Percentiles rank a stretch among this genome's conserved stretches.
Conservation (phyloP, 2,797 vertebrate genomes). For the Cynopterus sphinx region DNA sequence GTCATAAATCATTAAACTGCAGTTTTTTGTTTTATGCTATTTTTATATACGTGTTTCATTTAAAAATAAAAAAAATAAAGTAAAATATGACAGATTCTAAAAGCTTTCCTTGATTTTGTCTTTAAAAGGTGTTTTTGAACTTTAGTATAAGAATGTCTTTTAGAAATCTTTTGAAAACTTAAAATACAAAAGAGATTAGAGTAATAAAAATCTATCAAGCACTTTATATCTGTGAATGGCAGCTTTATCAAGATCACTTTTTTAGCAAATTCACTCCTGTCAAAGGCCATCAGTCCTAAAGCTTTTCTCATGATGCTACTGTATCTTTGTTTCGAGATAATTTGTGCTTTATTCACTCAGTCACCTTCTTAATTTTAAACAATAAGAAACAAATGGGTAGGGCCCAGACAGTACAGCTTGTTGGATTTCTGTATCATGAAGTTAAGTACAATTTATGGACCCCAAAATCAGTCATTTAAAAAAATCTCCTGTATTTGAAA, state of each 20-base stretch:
- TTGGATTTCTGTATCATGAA: too few species aligned
- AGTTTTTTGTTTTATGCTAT: background rate
- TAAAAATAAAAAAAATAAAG: background rate
- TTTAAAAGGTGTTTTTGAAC: background rate
- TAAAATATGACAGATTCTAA: background rate
- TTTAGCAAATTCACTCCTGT: conserved; percentile 1
- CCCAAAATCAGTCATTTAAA: too few species aligned
- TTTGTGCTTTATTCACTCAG: background rate
- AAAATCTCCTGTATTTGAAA: too few species aligned
- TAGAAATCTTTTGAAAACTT: conserved; percentile 4
- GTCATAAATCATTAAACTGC: background rate
- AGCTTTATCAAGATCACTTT: background rate
- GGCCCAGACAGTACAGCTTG: too few species aligned
- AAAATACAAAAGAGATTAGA: background rate
- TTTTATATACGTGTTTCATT: background rate
- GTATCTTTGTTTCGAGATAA: conserved; percentile 6
- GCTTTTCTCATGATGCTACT: background rate
- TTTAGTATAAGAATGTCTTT: background rate
- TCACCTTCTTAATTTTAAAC: conserved; percentile 2
- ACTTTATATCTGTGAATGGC: background rate
- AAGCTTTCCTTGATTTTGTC: background rate
- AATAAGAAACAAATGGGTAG: background rate
- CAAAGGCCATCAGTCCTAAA: background rate
- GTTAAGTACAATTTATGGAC: too few species aligned
- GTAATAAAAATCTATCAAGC: background rate